A percentile compares a stretch with the other conserved stretches of the same genome.
Conservation (phyloP, 2,113 vertebrate genomes). For the Seriola aureovittata region DNA sequence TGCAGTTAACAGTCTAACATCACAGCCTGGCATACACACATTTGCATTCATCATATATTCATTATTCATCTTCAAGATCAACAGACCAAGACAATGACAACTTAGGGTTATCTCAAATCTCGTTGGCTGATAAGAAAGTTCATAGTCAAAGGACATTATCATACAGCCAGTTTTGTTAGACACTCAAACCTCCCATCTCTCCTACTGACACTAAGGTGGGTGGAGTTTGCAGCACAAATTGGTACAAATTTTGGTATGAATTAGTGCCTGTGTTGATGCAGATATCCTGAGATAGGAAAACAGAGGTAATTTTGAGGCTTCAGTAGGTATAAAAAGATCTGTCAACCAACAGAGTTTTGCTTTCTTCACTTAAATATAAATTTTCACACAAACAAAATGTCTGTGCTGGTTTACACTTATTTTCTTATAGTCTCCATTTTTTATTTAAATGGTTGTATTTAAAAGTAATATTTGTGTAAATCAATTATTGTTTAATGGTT, state of each 20-base stretch:
- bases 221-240: slow-evolving; percentile 1
- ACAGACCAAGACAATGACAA: background rate
- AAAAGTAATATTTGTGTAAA: background rate
- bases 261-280: background rate
- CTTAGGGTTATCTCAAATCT: background rate
- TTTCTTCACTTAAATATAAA: background rate
- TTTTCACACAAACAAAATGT: background rate
- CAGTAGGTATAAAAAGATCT: background rate
- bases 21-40: background rate
- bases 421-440: background rate
- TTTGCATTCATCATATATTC: slow-evolving; percentile 3
- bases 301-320: background rate
- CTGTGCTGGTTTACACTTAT: background rate
- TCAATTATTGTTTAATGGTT: background rate
- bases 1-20: background rate
- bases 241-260: background rate
- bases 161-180: background rate
- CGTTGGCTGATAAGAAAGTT: background rate
- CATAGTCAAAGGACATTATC: background rate
- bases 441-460: background rate
- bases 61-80: slow-evolving; percentile 10
- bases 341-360: no score
- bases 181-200: background rate
- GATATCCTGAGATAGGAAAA: background rate
- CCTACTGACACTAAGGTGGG: background rate